These are phyloP conservation scores for Rhinogobius similis DNA, from an alignment of 2,113 vertebrate species.

Conservation along the genomic window DNA sequence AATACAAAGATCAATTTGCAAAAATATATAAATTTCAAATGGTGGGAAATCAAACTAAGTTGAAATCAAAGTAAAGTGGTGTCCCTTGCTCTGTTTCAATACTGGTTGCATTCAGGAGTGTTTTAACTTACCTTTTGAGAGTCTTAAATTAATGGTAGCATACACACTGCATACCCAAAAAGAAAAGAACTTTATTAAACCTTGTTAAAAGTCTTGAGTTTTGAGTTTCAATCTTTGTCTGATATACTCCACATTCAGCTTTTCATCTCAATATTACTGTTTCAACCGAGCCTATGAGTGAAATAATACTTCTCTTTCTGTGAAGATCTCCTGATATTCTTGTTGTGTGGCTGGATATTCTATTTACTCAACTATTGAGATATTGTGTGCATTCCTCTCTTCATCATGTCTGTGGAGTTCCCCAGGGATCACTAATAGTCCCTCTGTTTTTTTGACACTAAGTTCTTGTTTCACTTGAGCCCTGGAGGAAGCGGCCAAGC, in stretches of 20 bases:
- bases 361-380: not conserved
- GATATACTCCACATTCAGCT: not conserved
- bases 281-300: not conserved
- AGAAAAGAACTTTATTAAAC: not conserved
- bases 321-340: not conserved
- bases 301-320: not conserved
- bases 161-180: not conserved
- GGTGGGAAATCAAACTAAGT: not conserved
- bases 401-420: constrained; percentile 27
- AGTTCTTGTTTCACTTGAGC: not conserved
- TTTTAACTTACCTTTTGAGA: too few relatives aligned
- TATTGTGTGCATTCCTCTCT: constrained; percentile 8
- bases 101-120: too few relatives aligned
- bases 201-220: not conserved
- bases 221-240: not conserved
- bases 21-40: not conserved
- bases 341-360: not conserved
- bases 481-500: constrained; percentile 17
- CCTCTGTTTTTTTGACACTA: not conserved
- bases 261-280: not conserved
- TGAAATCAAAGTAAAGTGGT: too few relatives aligned
- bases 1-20: not conserved
- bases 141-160: too few relatives aligned
- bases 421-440: constrained; percentile 7
- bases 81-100: too few relatives aligned